Conservation (phyloP, 2,888 invertebrate genomes). For the Agapostemon virescens region DNA sequence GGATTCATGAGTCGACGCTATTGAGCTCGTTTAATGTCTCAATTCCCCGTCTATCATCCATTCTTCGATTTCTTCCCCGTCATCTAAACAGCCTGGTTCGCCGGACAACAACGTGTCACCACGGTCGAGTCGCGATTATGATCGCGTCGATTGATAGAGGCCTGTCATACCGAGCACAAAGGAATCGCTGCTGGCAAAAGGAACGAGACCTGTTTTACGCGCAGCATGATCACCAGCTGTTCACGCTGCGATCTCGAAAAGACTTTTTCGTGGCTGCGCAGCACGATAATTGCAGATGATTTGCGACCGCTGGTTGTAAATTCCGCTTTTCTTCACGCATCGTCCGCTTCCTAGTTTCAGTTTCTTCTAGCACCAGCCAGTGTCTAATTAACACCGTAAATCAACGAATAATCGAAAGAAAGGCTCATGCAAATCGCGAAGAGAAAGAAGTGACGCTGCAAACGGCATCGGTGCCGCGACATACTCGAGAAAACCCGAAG, state of each 20-base stretch:
- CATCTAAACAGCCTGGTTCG: background rate
- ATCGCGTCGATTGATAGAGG: conserved; percentile 9
- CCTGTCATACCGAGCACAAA: background rate
- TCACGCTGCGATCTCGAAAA: conserved; percentile 47
- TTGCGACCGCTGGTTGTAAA: conserved; percentile 74
- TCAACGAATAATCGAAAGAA: background rate
- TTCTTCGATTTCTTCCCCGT: background rate
- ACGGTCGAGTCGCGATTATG: conserved; percentile 2
- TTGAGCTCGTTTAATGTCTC: conserved; percentile 28
- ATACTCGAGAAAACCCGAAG: background rate
- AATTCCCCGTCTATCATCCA: conserved; percentile 7
- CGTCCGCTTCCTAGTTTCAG: background rate
- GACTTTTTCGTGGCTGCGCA: conserved; percentile 62
- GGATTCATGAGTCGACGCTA: conserved; percentile 23
- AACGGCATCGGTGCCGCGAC: background rate
- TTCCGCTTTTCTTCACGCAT: conserved; percentile 56
- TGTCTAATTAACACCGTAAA: background rate
- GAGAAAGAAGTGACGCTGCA: background rate
- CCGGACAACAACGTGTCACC: background rate
- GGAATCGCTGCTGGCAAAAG: background rate
- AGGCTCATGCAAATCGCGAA: background rate
- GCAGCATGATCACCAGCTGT: conserved; percentile 30
- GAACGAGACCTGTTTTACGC: background rate
- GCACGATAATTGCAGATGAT: conserved; percentile 75
- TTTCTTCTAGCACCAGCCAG: background rate